These are phyloP conservation scores for Gymnopithys bicolor DNA, from an alignment of 2,797 vertebrate genomes.

Conservation along the genomic window DNA sequence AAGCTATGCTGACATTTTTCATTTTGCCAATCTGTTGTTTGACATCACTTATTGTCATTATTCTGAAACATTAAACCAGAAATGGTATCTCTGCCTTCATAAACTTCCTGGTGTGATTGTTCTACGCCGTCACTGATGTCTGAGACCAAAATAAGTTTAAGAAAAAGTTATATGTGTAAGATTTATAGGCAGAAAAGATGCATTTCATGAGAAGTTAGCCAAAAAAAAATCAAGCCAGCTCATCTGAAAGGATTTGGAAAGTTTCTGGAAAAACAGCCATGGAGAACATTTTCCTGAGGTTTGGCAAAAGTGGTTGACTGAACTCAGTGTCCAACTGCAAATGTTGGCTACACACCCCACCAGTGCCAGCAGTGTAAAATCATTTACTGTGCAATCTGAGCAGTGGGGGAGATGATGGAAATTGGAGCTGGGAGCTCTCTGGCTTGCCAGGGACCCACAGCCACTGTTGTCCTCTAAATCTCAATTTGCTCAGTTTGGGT, in stretches of 20 bases:
- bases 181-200: not conserved
- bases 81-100: not conserved
- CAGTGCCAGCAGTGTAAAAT: not conserved
- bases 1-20: not conserved
- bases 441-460: not conserved
- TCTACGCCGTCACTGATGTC: not conserved
- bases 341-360: not conserved
- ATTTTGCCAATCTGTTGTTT: conserved; percentile 36
- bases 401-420: not conserved
- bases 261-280: not conserved
- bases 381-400: not conserved
- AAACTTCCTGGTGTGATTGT: not conserved
- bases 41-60: conserved; percentile 27
- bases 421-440: not conserved
- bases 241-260: not conserved
- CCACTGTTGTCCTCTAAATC: not conserved
- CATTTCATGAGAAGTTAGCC: not conserved
- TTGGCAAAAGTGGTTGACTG: not conserved
- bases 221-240: not conserved
- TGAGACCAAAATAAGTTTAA: not conserved
- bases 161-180: not conserved
- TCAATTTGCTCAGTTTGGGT: accelerated
- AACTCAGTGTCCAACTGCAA: not conserved
- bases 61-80: conserved; percentile 45
- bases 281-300: not conserved